A percentile compares a stretch with the other conserved stretches of the same genome.
Conservation (phyloP, 2,113 vertebrate species). For the Euleptes europaea region DNA sequence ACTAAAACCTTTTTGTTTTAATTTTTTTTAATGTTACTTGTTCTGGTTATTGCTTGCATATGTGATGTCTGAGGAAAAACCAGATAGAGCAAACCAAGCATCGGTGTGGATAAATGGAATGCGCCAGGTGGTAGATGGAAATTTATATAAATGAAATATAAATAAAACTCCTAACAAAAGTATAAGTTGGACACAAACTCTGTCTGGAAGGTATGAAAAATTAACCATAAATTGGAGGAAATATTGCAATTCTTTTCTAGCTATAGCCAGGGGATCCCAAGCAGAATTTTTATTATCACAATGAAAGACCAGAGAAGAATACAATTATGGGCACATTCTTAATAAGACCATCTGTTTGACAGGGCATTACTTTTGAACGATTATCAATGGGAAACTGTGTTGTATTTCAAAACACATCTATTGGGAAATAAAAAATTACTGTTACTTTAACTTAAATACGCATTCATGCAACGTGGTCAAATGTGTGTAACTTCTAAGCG, state of each 20-base stretch:
- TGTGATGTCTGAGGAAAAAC: not conserved
- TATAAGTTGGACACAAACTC: slow-evolving; percentile 4
- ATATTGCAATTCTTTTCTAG: not conserved
- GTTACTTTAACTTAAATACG: too few relatives aligned
- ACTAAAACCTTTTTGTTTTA: not conserved
- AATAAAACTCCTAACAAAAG: slow-evolving; percentile 22
- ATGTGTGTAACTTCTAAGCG: not conserved
- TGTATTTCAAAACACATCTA: not conserved
- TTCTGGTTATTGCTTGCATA: not conserved
- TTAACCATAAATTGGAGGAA: slow-evolving; percentile 24
- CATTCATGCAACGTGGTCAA: not conserved
- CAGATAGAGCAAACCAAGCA: not conserved
- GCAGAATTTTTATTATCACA: not conserved
- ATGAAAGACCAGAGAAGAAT: not conserved
- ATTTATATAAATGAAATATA: slow-evolving; percentile 6
- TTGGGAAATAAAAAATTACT: not conserved
- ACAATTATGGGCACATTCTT: not conserved
- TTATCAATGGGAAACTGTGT: not conserved
- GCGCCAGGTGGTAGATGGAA: slow-evolving; percentile 19
- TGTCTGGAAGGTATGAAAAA: not conserved
- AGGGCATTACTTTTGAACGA: not conserved
- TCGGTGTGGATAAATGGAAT: slow-evolving; percentile 4
- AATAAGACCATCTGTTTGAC: not conserved
- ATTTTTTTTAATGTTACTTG: not conserved
- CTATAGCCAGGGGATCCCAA: not conserved